phyloP scores from a whole-genome alignment of 2,113 vertebrate species.

The Anguilla rostrata region DNA sequence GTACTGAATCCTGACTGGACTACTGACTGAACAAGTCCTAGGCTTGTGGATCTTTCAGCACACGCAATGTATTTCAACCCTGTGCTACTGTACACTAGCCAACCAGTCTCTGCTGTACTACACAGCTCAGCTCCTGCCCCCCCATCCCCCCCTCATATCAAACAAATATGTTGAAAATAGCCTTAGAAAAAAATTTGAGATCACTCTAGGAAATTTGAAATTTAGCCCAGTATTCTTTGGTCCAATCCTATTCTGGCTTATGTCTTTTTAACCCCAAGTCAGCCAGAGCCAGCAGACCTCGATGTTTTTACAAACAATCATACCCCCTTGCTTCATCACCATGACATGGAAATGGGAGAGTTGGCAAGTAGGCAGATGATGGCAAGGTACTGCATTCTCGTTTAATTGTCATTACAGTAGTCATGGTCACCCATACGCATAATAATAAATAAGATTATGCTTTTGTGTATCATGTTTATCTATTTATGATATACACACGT shows the following conservation, averaged over 20 bases:
- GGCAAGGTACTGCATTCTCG: not conserved
- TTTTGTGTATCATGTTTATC: not conserved
- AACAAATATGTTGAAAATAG: slow-evolving; percentile 39
- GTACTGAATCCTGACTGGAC: not conserved
- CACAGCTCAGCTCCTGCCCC: slow-evolving; percentile 21
- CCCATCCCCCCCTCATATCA: not conserved
- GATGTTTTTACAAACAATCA: slow-evolving; percentile 34
- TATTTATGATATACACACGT: not conserved
- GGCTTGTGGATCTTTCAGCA: not conserved
- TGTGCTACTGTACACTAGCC: slow-evolving; percentile 34
- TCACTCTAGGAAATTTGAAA: slow-evolving; percentile 35
- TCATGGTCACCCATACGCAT: not conserved
- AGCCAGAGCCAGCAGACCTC: slow-evolving; percentile 23
- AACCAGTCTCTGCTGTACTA: slow-evolving; percentile 23
- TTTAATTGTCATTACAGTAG: not conserved
- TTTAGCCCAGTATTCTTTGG: slow-evolving; percentile 31
- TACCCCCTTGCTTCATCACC: slow-evolving; percentile 13
- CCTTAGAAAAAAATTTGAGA: slow-evolving; percentile 37
- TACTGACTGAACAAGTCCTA: not conserved
- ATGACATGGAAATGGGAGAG: slow-evolving; percentile 26
- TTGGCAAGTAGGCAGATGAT: not conserved
- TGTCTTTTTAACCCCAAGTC: slow-evolving; percentile 28
- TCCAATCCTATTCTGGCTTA: slow-evolving; percentile 38
- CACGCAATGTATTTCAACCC: not conserved
- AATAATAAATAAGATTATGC: not conserved